Evolutionary conservation across 2,888 invertebrate species (phyloP).

Genomic region (Laspeyria flexula): DNA sequence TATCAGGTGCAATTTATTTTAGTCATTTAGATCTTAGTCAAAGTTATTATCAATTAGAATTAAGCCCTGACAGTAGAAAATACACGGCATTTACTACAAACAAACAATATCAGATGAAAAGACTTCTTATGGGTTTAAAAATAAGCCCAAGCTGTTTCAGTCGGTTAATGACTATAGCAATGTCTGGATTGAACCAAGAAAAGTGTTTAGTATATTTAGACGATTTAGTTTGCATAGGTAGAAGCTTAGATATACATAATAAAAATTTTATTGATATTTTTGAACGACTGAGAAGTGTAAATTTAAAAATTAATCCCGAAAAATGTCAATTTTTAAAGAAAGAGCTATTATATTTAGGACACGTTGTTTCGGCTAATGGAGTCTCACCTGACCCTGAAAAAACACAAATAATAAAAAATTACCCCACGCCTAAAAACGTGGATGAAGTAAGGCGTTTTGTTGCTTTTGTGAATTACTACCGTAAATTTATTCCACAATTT

Average conservation of each 20-base stretch:
- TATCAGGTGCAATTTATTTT: background rate
- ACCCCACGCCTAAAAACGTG: constrained; percentile 1
- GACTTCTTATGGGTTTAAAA: constrained; percentile 19
- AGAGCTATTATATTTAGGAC: constrained; percentile 8
- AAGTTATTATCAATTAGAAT: background rate
- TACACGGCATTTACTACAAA: background rate
- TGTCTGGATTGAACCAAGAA: constrained; percentile 4
- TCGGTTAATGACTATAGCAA: constrained; percentile 5
- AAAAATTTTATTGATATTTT: constrained; percentile 3
- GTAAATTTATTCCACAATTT: constrained; percentile 6
- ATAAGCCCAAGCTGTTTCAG: constrained; percentile 8
- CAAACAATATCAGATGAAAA: constrained; percentile 12
- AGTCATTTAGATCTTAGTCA: background rate
- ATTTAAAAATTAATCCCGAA: constrained; percentile 12
- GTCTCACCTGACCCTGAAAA: constrained; percentile 7
- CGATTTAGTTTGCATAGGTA: constrained; percentile 2
- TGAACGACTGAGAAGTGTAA: constrained; percentile 6
- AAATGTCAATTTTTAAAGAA: constrained; percentile 10
- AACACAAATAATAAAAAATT: constrained; percentile 2
- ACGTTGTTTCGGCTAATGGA: background rate
- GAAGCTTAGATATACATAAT: constrained; percentile 2
- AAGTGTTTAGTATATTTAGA: constrained; percentile 6
- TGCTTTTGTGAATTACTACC: constrained; percentile 6
- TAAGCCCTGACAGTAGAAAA: no score
- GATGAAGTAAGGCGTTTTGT: constrained; percentile 9